Percentiles rank a stretch among this genome's conserved stretches.
These are phyloP conservation scores for Mobula birostris DNA, from an alignment of 2,113 vertebrate species.

Conservation along the genomic window DNA sequence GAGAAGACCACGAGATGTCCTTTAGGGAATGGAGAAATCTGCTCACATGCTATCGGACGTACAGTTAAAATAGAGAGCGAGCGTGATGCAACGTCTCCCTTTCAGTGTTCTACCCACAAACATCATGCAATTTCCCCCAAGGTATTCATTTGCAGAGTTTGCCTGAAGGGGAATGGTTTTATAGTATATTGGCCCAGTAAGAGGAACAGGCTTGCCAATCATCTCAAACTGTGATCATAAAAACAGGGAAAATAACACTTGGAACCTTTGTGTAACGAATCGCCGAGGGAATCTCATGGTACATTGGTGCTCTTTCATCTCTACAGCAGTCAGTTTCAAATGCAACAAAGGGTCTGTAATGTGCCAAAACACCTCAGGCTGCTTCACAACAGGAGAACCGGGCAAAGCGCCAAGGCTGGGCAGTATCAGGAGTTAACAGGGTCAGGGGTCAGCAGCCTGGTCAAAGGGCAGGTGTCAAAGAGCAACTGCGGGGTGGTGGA, in stretches of 20 bases:
- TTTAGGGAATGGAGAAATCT: background rate
- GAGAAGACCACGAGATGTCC: background rate
- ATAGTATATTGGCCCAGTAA: too few species aligned
- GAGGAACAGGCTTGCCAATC: too few species aligned
- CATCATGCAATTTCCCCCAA: background rate
- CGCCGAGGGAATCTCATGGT: background rate
- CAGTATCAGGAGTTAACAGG: too few species aligned
- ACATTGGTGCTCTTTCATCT: background rate
- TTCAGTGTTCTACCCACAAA: background rate
- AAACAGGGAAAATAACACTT: background rate
- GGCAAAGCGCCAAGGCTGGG: too few species aligned
- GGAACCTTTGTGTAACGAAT: background rate
- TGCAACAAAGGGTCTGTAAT: too few species aligned
- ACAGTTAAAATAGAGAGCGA: background rate
- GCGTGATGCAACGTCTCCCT: background rate
- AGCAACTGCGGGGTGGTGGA: too few species aligned
- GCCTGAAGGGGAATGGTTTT: too few species aligned
- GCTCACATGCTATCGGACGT: background rate
- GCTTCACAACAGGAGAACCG: too few species aligned
- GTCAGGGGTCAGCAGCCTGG: too few species aligned
- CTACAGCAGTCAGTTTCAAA: background rate
- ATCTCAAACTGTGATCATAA: background rate
- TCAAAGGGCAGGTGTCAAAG: too few species aligned
- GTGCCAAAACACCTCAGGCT: too few species aligned
- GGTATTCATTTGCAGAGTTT: background rate